Conservation (phyloP, 2,113 vertebrate species). For the Coptodon rendalli region DNA sequence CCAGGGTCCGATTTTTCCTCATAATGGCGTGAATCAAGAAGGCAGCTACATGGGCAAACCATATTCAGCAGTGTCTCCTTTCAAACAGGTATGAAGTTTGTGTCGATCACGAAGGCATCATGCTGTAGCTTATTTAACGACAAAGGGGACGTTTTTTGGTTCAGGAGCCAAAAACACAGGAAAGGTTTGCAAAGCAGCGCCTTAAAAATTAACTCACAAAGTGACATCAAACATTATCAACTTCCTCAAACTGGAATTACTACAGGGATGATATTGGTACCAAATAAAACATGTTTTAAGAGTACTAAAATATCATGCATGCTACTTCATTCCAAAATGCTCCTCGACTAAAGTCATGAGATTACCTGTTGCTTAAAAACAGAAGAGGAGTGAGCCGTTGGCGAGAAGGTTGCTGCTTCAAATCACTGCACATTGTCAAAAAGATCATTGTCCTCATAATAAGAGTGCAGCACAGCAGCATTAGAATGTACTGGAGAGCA, state of each 20-base stretch:
- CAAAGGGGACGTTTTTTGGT: not conserved
- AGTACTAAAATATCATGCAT: not conserved
- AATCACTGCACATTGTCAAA: not conserved
- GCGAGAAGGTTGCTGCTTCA: not conserved
- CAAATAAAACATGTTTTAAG: not conserved
- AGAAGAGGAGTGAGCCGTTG: not conserved
- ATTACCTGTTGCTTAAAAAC: not conserved
- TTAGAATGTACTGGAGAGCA: not conserved
- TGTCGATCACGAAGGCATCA: not conserved
- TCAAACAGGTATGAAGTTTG: not conserved
- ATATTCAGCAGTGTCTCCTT: not conserved
- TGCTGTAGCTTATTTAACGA: not conserved
- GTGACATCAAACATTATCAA: not conserved
- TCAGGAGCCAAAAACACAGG: not conserved
- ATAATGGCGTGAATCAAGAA: not conserved
- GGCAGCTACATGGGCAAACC: not conserved
- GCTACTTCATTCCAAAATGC: not conserved
- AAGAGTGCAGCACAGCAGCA: not conserved
- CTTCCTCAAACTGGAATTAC: not conserved
- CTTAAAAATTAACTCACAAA: not conserved
- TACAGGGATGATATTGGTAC: not conserved
- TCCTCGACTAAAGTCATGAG: not conserved
- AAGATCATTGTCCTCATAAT: not conserved
- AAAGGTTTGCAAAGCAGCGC: not conserved
- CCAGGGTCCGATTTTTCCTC: not conserved